phyloP scores from a whole-genome alignment of 2,113 vertebrate genomes.

The Pomatostomus ruficeps region DNA sequence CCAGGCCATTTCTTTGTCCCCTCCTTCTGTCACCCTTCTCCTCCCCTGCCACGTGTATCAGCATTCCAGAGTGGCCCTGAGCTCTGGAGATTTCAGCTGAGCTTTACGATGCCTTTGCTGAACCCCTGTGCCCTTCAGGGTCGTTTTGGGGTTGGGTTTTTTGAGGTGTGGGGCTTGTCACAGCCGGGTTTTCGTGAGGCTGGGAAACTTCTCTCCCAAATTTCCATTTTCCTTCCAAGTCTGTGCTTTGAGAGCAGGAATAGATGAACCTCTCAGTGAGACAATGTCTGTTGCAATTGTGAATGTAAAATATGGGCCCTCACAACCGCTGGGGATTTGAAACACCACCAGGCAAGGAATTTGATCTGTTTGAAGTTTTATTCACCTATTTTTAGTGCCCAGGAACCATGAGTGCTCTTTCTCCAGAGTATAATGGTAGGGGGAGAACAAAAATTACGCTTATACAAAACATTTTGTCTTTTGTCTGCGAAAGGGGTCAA shows the following conservation, averaged over 20 bases:
- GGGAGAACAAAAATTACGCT: not conserved
- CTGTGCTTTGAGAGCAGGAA: not conserved
- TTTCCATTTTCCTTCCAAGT: not conserved
- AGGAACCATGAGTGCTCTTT: not conserved
- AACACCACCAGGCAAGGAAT: not conserved
- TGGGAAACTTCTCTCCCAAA: not conserved
- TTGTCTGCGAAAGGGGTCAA: not conserved
- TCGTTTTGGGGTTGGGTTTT: not conserved
- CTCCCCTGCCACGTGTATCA: accelerated
- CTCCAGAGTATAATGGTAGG: not conserved
- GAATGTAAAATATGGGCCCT: not conserved
- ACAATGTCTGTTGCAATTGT: not conserved
- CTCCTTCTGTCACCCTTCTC: not conserved
- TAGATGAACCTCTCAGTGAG: not conserved
- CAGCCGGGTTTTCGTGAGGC: not conserved
- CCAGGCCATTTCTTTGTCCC: not conserved
- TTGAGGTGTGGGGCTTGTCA: not conserved
- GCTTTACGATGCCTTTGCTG: not conserved
- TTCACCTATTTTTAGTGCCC: not conserved
- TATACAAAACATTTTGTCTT: not conserved
- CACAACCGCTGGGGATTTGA: not conserved
- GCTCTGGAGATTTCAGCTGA: not conserved
- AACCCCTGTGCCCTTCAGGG: accelerated
- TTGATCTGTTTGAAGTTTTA: not conserved
- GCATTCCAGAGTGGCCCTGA: not conserved